A percentile compares a stretch with the other conserved stretches of the same genome.
Conservation (phyloP, 1,140 invertebrate species). For the Pectinophora gossypiella region DNA sequence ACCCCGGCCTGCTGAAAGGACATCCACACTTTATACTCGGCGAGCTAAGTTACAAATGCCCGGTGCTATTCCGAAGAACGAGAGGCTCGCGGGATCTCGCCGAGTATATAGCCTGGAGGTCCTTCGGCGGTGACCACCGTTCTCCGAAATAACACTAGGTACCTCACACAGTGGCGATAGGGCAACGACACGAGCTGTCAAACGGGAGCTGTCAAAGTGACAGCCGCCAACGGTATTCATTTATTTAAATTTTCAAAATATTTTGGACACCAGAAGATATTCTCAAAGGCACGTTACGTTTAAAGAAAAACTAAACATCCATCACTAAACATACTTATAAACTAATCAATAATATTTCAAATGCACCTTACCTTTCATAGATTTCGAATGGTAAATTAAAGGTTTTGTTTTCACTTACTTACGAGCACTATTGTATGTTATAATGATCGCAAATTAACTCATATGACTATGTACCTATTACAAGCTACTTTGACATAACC, state of each 20-base stretch:
- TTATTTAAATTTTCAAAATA: too few species aligned
- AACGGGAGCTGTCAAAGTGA: neutral
- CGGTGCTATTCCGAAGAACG: conserved; percentile 58
- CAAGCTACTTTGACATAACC: too few species aligned
- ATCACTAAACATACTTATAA: neutral
- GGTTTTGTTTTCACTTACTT: too few species aligned
- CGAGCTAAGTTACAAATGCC: conserved; percentile 11
- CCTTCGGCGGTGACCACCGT: conserved; percentile 47
- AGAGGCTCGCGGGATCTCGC: conserved; percentile 24
- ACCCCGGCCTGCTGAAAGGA: conserved; percentile 49
- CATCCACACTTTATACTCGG: conserved; percentile 57
- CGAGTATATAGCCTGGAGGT: conserved; percentile 63
- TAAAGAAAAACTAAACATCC: neutral
- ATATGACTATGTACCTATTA: too few species aligned
- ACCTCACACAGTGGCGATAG: neutral
- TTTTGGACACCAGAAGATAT: neutral
- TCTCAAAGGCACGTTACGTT: neutral
- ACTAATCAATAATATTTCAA: too few species aligned
- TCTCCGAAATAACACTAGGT: conserved; percentile 55
- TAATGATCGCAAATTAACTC: too few species aligned
- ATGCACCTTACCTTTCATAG: too few species aligned
- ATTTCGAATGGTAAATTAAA: too few species aligned
- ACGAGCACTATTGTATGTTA: too few species aligned
- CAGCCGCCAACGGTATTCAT: too few species aligned
- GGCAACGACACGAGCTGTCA: neutral